Evolutionary conservation across 2,888 invertebrate species (phyloP).

Genomic region (Lissocephala sabroskyi): DNA sequence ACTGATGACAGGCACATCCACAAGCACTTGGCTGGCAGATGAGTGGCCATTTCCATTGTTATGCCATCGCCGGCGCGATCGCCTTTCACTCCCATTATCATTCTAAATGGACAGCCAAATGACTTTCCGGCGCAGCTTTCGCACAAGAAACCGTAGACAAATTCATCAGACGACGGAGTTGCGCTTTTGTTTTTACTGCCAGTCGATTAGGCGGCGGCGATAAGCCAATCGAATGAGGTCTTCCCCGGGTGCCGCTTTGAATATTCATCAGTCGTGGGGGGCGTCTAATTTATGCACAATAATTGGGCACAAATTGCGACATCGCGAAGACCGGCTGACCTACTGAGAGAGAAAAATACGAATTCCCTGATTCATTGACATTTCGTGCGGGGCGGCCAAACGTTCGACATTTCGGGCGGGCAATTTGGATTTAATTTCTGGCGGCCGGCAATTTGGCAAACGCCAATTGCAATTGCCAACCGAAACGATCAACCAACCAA

Average conservation of each 20-base stretch:
- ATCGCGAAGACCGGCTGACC: conserved; percentile 26
- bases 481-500: conserved; percentile 2
- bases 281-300: conserved; percentile 49
- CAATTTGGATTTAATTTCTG: conserved; percentile 58
- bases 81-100: no score
- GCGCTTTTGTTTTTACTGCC: conserved; percentile 6
- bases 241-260: conserved; percentile 21
- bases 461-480: conserved; percentile 37
- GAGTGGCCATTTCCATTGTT: no score
- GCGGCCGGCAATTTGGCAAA: conserved; percentile 45
- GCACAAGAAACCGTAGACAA: conserved; percentile 19
- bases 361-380: conserved; percentile 54
- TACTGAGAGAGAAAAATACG: conserved; percentile 17
- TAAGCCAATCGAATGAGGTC: no score
- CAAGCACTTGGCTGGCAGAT: no score
- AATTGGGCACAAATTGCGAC: conserved; percentile 57
- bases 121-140: no score
- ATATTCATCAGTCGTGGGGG: conserved; percentile 36
- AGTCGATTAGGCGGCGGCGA: no score
- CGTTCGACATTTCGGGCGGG: conserved; percentile 57
- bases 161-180: no score
- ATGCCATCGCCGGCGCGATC: no score
- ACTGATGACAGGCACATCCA: no score
- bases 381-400: conserved; percentile 37
- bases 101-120: no score